These are phyloP conservation scores for Blera fallax DNA, from an alignment of 2,888 invertebrate genomes.

Conservation along the genomic window DNA sequence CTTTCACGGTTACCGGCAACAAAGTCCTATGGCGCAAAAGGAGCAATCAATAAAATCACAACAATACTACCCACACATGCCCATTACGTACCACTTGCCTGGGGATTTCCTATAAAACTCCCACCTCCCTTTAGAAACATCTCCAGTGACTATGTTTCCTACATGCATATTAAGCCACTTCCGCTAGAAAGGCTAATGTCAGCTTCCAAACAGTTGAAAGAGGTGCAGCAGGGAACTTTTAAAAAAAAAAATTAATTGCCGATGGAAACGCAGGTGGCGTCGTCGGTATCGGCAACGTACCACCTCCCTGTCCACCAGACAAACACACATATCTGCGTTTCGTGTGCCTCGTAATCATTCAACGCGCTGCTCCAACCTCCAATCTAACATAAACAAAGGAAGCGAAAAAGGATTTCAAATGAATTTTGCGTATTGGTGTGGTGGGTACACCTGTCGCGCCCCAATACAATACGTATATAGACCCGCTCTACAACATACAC, in stretches of 20 bases:
- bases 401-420: conserved; percentile 48
- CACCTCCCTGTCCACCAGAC: background rate
- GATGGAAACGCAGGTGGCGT: conserved; percentile 51
- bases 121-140: background rate
- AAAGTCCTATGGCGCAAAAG: background rate
- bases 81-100: background rate
- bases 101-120: background rate
- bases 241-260: conserved; percentile 9
- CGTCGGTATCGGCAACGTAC: conserved; percentile 1
- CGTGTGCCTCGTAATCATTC: background rate
- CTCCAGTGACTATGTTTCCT: background rate
- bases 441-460: conserved; percentile 52
- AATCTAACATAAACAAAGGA: conserved; percentile 38
- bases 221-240: background rate
- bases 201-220: background rate
- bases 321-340: conserved; percentile 13
- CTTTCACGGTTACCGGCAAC: background rate
- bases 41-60: background rate
- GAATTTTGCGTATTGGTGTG: conserved; percentile 14
- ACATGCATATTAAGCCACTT: background rate
- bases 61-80: background rate
- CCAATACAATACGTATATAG: conserved; percentile 2
- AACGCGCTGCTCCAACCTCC: background rate
- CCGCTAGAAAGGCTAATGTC: background rate
- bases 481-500: background rate